Evolutionary conservation across 2,113 vertebrate species (phyloP), one percentile per base, ranked within the genome.

Genomic region (Tichodroma muraria): DNA sequence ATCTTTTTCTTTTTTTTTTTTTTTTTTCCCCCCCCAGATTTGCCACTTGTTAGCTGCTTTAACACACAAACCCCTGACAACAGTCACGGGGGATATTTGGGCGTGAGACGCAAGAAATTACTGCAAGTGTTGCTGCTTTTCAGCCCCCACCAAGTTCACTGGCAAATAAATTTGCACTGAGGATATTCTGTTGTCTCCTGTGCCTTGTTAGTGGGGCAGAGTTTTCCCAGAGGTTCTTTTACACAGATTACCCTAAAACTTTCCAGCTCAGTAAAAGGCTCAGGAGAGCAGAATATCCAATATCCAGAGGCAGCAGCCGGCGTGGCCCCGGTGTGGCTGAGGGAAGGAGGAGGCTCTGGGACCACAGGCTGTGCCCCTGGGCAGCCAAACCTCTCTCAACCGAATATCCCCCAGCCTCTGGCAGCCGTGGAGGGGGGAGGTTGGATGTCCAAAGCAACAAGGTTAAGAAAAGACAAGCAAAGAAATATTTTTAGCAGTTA

Each of bases 211-310:
- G 65, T 3, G 25, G 80, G 93, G 40, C 49, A 84, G 5, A 12
- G 22, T 40, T 89, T 93, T 87, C 81, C 85, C 78, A 59, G 65
- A 78, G 83, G 73, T 45, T 72, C n/a, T 69, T 80, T 86, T 54
- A n/a, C 70, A 77, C 42, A 53, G 42, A 73, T 94, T 73, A 52
- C 44, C 69, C 72, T 88, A 30, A 59, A 94, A 86, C 68, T 88
- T 52, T 4, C 9, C 66, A 83, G 52, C 80, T 83, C 76, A 37
- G 42, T 31, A 30, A 27, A 78, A 83, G 33, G 72, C 88, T 23
- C 71, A 5, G 33, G 76, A 82, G 82, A 88, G 13, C 59, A 76
- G 76, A 63, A 59, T 60, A 66, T 56, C 53, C 80, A 52, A 75
- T 3, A 86, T 1, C 65, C 60, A 16, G 64, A 63, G 60, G 86